Base-by-base conservation (phyloP, 2,888 invertebrate genomes). In the Dryadula phaetusa region DNA sequence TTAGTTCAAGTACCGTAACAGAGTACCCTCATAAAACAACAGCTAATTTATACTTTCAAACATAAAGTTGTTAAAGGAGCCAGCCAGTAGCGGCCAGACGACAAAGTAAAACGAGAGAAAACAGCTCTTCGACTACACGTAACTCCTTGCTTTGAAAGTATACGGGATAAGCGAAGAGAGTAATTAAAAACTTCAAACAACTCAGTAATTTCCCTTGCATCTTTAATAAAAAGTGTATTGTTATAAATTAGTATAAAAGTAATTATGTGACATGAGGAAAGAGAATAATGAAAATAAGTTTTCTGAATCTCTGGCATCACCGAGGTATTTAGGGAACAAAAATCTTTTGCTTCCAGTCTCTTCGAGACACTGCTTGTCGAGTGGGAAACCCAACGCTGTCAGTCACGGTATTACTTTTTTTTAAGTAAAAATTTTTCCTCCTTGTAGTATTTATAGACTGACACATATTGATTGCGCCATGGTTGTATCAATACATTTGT, bases 181-280 rank as follows among this genome's bases (percentile, higher is more conserved):
- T 66, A 67, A 69, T 71, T 72, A 67, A 42, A 56, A 54, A 71
- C 60, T 70, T 67, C 44, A 62, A 65, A 64, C 34, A 62, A 37
- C 28, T 42, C 25, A 47, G 14, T 64, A 58, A 62, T 69, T 69
- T 70, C 46, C 62, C 52, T 16, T 47, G 46, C 56, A 25, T 25
- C 32, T 54, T 56, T 56, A 56, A 44, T 46, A 61, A 46, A 64
- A 62, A 66, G 62, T 37, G 37, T 49, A 32, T n/a, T n/a, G 49
- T 46, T 22, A 46, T n/a, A 56, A 58, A 49, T 28, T 40, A 40
- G 37, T 22, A 37, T 20, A 8, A 40, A 14, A 54, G 22, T 22
- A 40, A n/a, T 22, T 56, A 37, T n/a, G 22, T 40, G 8, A 40
- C 8, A 56, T 40, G 10, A 25, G 25, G 7, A 25, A 14, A 10